Base-by-base conservation (phyloP, 2,113 vertebrate species). In the Chelonoidis abingdonii region DNA sequence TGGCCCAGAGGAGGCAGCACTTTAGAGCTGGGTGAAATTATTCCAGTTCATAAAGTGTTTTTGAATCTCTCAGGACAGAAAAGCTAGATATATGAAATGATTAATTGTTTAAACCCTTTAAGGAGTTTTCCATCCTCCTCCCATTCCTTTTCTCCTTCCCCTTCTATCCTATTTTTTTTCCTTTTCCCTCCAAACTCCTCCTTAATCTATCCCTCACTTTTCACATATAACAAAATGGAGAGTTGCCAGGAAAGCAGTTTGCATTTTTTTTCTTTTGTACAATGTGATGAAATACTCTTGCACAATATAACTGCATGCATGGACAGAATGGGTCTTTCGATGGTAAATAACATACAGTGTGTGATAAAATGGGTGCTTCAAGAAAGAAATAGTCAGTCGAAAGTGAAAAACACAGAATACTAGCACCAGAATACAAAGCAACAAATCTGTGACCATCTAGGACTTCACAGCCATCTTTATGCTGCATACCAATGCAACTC, bases 1-100 rank as follows among this genome's bases (percentile, higher is more conserved):
- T 96, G 76, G 96, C 93, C 93, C 93, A 94, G 92, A 59, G 91
- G 96, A 95, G 96, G 94, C 90, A 97, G 82, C 92, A 95, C 92
- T 94, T 94, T 91, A 97, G 96, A 96, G 94, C 86, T 95, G 93
- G 97, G 92, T 91, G 93, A 82, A 89, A 93, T 97, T 95, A 97
- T 97, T 94, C 88, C 95, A 59, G 87, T 8, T 0, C 88, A 69
- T 0, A 1, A 53, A 22, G 87, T 84, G 78, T 44, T 92, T 95
- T 93, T 93, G 95, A 93, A 96, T 94, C 84, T 88, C 88, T 88
- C 89, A 84, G 38, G 81, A 86, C 87, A 94, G 93, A 93, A 87
- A 47, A 57, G 1, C 84, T 92, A 95, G 95, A 96, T 90, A 95
- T 95, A 98, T 96, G 35, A 89, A 59, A 95, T 96, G 94, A 95